phyloP scores from a whole-genome alignment of 2,888 invertebrate genomes.

The Neoascia interrupta region DNA sequence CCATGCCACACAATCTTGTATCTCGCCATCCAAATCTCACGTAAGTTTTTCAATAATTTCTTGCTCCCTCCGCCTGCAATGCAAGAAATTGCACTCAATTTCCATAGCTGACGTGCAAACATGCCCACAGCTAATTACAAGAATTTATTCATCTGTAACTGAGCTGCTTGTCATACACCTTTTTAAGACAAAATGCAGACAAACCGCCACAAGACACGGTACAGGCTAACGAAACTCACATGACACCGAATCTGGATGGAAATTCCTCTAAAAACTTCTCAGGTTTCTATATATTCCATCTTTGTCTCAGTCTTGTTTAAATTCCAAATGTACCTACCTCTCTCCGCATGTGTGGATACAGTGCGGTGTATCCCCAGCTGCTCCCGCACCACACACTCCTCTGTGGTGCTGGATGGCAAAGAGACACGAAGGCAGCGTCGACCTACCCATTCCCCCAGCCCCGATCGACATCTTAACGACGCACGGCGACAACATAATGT shows the following conservation, averaged over 20 bases:
- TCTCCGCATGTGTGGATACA: too few relatives aligned
- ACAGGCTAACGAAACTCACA: conserved; percentile 56
- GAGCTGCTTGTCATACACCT: conserved; percentile 47
- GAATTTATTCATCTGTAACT: conserved; percentile 33
- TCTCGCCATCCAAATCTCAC: too few relatives aligned
- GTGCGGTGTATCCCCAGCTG: conserved; percentile 11
- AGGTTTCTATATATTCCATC: too few relatives aligned
- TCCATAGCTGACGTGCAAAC: conserved; percentile 16
- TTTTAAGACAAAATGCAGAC: conserved; percentile 58
- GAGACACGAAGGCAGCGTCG: too few relatives aligned
- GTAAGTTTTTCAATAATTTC: too few relatives aligned
- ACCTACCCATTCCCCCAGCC: too few relatives aligned
- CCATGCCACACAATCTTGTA: too few relatives aligned
- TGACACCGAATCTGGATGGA: conserved; percentile 53
- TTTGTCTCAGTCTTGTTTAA: conserved; percentile 1
- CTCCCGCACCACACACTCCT: neutral
- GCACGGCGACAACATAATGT: conserved; percentile 61
- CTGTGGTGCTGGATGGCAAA: too few relatives aligned
- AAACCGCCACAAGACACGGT: conserved; percentile 34
- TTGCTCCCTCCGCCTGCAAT: too few relatives aligned
- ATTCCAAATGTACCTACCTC: conserved; percentile 27
- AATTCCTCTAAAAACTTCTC: conserved; percentile 64
- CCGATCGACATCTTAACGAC: conserved; percentile 45
- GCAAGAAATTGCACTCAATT: too few relatives aligned
- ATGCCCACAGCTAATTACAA: conserved; percentile 37